Conservation (phyloP, 2,113 vertebrate species). For the Tamias sibiricus region DNA sequence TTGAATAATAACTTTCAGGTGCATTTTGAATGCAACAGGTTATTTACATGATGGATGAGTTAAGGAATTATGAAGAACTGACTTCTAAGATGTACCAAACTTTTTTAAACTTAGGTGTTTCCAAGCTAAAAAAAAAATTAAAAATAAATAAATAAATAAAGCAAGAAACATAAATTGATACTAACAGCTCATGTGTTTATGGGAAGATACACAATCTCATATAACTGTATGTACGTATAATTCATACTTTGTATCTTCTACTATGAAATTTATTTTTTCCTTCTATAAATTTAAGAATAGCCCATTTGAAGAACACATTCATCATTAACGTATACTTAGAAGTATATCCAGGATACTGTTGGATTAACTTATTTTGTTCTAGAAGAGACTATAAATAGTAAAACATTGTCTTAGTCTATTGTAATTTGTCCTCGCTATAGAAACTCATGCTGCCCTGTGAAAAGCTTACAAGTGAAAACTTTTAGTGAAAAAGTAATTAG, state of each 20-base stretch:
- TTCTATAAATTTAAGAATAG: conserved; percentile 39
- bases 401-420: background rate
- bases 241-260: background rate
- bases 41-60: background rate
- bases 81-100: background rate
- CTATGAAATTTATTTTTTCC: background rate
- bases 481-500: conserved; percentile 27
- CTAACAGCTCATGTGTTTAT: background rate
- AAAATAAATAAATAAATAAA: conserved; percentile 47
- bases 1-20: conserved; percentile 2
- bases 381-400: conserved; percentile 9
- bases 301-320: conserved; percentile 21
- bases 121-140: conserved; percentile 40
- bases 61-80: conserved; percentile 50
- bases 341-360: background rate
- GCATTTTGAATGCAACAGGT: conserved; percentile 46
- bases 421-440: conserved; percentile 11
- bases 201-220: background rate
- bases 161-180: background rate
- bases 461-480: conserved; percentile 24
- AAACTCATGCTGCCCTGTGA: background rate
- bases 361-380: background rate
- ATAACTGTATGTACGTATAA: background rate
- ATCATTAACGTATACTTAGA: background rate
- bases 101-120: background rate